Conservation (phyloP, 2,888 invertebrate genomes). For the Tinea pellionella region DNA sequence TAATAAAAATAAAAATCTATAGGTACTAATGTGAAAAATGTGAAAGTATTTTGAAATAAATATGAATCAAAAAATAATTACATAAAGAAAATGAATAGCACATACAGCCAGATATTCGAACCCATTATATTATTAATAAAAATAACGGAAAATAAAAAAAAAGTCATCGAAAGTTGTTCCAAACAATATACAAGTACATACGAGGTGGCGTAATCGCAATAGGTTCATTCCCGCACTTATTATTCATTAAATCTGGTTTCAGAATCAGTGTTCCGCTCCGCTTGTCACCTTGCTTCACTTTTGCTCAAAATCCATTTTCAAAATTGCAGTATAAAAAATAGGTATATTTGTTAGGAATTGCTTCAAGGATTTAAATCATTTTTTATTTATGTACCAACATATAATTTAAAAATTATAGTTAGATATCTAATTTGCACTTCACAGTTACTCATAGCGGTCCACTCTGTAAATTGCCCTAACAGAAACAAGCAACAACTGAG, state of each 20-base stretch:
- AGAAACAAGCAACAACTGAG: no score
- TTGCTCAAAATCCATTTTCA: background rate
- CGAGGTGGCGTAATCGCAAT: constrained; percentile 9
- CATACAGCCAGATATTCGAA: no score
- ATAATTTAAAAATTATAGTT: no score
- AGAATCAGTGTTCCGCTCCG: constrained; percentile 40
- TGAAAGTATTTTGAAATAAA: no score
- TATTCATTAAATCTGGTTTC: constrained; percentile 53
- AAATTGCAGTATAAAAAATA: background rate
- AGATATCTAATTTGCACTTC: no score
- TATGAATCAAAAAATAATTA: no score
- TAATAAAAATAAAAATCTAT: no score
- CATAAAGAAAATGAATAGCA: no score
- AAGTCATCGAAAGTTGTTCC: background rate
- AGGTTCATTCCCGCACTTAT: constrained; percentile 36
- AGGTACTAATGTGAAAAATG: no score
- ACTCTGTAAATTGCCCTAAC: no score
- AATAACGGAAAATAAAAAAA: background rate
- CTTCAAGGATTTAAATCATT: constrained; percentile 19
- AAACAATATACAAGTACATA: background rate
- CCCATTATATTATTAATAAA: no score
- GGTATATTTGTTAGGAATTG: constrained; percentile 32
- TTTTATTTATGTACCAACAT: background rate
- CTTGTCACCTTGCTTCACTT: constrained; percentile 19
- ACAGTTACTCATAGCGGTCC: no score